Evolutionary conservation across 2,888 invertebrate species (phyloP), one percentile per base, ranked within the genome.

Genomic region (Agriopis marginaria): DNA sequence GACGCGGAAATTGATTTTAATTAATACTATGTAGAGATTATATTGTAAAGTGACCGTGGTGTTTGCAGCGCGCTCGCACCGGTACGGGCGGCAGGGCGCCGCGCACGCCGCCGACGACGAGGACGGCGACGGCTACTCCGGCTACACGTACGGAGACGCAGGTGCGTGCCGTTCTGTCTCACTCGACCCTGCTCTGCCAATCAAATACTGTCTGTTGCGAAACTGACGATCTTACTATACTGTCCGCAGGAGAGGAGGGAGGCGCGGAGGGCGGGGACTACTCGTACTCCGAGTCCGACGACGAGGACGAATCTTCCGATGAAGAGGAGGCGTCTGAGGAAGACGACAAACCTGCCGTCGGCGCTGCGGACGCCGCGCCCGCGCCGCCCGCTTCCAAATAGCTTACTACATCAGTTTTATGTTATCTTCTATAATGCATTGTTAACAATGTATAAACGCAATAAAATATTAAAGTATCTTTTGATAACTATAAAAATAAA

Each of bases 21-120:
- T n/a, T n/a, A n/a, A n/a, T n/a, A n/a, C n/a, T n/a, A n/a, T n/a
- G n/a, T n/a, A n/a, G n/a, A n/a, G n/a, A n/a, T 42, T 42, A 23
- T 42, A 42, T n/a, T 49, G 32, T 32, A 32, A 7, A 42, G 12
- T 4, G 32, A 5, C 5, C 59, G 7, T 23, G 9, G 53, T 68
- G 47, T 85, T 12, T 88, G 65, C 86, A 97, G 97, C 97, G 75
- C 96, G 98, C 64, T 97, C 96, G 75, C 98, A 98, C 88, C 98
- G 98, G 86, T 98, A 97, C 94, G 98, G 98, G 11, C 95, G 98
- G 39, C 98, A 98, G 92, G 97, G 96, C 79, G 95, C 96, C 79
- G 95, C 95, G 60, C 89, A 88, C 68, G 94, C 95, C 73, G 95
- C 96, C 78, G 96, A 96, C 79, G 96, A 96, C 79, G 96, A 96